phyloP scores from a whole-genome alignment of 2,888 invertebrate genomes.

The Conomelus anceps region DNA sequence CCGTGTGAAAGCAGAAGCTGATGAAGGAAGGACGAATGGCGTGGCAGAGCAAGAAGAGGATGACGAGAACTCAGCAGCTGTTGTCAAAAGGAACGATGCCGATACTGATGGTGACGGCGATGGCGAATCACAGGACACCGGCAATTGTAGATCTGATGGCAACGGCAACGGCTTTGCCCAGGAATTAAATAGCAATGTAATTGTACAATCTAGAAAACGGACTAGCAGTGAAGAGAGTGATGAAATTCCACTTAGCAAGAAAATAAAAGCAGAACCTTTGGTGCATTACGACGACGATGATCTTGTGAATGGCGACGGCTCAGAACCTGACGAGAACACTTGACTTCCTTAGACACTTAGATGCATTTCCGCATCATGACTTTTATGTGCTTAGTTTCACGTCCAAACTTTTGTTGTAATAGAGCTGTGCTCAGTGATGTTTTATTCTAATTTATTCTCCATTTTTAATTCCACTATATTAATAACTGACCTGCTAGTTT shows the following conservation, averaged over 20 bases:
- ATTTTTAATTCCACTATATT: too few relatives aligned
- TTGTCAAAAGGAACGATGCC: slow-evolving; percentile 43
- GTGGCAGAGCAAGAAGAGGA: slow-evolving; percentile 2
- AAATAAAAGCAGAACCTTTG: slow-evolving; percentile 61
- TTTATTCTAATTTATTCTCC: neutral
- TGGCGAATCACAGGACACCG: neutral
- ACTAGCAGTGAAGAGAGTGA: slow-evolving; percentile 47
- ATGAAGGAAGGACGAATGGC: slow-evolving; percentile 7
- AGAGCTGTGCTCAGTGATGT: neutral
- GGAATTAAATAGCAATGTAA: slow-evolving; percentile 28
- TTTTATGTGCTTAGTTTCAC: too few relatives aligned
- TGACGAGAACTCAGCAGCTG: slow-evolving; percentile 43
- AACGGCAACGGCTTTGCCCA: neutral
- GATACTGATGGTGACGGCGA: slow-evolving; percentile 40
- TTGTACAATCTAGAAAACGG: slow-evolving; percentile 37
- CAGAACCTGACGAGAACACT: neutral
- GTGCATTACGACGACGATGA: slow-evolving; percentile 70
- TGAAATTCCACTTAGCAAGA: slow-evolving; percentile 52
- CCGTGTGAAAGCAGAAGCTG: slow-evolving; percentile 5
- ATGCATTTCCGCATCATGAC: neutral
- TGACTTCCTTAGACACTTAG: neutral
- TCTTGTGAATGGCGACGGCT: slow-evolving; percentile 41
- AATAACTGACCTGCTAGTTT: neutral
- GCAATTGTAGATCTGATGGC: neutral
- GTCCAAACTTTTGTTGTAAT: neutral